Evolutionary conservation across 1,140 invertebrate genomes (phyloP).

Genomic region (Neotoxoptera formosana): DNA sequence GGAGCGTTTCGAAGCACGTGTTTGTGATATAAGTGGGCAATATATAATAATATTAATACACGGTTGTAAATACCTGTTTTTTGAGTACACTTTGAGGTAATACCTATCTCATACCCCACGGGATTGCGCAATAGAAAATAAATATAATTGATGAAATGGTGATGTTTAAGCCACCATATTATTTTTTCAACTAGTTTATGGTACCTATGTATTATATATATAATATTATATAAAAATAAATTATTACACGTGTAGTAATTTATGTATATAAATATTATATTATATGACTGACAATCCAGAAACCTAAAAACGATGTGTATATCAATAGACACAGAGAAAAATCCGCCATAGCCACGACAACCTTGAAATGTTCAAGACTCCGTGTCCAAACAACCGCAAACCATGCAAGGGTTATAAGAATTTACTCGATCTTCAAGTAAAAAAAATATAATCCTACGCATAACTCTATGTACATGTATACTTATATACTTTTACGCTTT

Average conservation of each 20-base stretch:
- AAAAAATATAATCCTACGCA: neutral
- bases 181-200: neutral
- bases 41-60: neutral
- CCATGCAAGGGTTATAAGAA: constrained; percentile 11
- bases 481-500: neutral
- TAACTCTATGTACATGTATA: neutral
- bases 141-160: neutral
- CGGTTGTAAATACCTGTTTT: neutral
- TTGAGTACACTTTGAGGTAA: neutral
- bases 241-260: too few relatives aligned
- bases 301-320: neutral
- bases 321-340: neutral
- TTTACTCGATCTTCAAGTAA: neutral
- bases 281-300: neutral
- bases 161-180: neutral
- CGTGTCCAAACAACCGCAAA: constrained; percentile 38
- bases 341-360: neutral
- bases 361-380: constrained; percentile 41
- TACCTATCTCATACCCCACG: neutral
- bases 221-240: too few relatives aligned
- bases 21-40: neutral
- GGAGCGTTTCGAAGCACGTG: neutral
- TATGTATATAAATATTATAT: neutral
- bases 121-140: neutral
- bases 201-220: neutral